These are phyloP conservation scores for Ceramica pisi DNA, from an alignment of 2,888 invertebrate species.

Conservation along the genomic window DNA sequence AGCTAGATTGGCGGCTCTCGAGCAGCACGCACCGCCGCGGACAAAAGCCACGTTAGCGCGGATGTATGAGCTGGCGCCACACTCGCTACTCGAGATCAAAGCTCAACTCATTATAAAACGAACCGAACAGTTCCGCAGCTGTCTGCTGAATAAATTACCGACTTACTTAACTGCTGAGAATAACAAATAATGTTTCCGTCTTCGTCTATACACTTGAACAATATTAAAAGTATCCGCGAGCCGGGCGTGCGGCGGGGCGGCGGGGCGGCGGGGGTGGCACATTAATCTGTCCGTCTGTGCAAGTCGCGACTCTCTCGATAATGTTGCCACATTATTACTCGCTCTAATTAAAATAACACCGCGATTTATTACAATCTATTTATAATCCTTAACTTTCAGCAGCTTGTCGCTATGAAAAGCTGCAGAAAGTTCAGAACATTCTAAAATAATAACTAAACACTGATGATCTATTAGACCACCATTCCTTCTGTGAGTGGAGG, in stretches of 20 bases:
- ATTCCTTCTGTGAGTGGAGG: too few relatives aligned
- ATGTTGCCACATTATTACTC: conserved; percentile 13
- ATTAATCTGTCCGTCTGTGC: conserved; percentile 9
- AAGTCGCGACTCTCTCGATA: conserved; percentile 5
- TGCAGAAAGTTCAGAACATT: background rate
- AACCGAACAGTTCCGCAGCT: conserved; percentile 6
- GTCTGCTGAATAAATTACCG: conserved; percentile 27
- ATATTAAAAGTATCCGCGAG: conserved; percentile 22
- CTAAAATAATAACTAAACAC: too few relatives aligned
- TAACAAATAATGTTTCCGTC: conserved; percentile 23
- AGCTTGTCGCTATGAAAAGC: background rate
- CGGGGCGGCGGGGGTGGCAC: background rate
- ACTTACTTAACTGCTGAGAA: conserved; percentile 22
- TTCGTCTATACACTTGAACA: conserved; percentile 20
- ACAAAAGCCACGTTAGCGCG: too few relatives aligned
- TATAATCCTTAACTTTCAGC: background rate
- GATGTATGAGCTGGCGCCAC: background rate
- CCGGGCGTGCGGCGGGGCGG: background rate
- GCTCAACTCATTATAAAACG: conserved; percentile 21
- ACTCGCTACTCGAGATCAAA: background rate
- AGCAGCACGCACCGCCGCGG: too few relatives aligned
- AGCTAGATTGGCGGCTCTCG: too few relatives aligned
- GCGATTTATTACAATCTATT: background rate
- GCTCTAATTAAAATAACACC: conserved; percentile 8
- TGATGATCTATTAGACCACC: too few relatives aligned